These are phyloP conservation scores for Megaceryle maxima DNA, from an alignment of 2,113 vertebrate genomes.

Conservation along the genomic window DNA sequence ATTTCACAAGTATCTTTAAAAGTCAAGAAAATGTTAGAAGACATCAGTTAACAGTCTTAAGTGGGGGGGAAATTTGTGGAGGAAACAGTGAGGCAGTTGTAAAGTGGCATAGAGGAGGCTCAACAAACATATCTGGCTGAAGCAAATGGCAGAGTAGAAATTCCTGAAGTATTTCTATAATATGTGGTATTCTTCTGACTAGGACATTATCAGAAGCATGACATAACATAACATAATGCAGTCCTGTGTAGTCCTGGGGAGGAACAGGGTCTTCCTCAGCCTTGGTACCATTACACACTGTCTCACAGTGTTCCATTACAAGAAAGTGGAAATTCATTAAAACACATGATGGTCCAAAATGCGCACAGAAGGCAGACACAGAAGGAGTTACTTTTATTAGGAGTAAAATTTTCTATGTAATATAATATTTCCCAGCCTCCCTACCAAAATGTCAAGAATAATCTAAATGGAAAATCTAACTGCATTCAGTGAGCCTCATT, in stretches of 20 bases:
- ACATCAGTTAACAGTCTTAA: not conserved
- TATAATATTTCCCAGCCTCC: constrained; percentile 61
- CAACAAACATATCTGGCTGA: not conserved
- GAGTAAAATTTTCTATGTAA: constrained; percentile 67
- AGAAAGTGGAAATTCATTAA: constrained; percentile 64
- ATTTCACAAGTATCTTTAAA: not conserved
- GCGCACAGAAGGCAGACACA: constrained; percentile 50
- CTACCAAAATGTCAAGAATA: constrained; percentile 25
- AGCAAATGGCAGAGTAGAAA: not conserved
- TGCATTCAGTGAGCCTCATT: not conserved
- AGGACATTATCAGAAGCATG: not conserved
- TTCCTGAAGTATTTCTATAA: not conserved
- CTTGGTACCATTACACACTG: not conserved
- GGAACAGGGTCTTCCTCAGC: not conserved
- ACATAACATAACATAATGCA: not conserved
- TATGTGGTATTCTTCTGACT: not conserved
- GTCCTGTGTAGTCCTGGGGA: not conserved
- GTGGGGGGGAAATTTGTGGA: not conserved
- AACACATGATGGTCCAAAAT: constrained; percentile 45
- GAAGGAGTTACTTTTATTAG: constrained; percentile 60
- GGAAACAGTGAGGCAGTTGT: not conserved
- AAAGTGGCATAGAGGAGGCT: not conserved
- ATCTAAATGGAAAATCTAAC: constrained; percentile 60
- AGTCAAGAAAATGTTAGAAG: not conserved
- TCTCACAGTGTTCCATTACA: constrained; percentile 43